A percentile compares a stretch with the other conserved stretches of the same genome.
Conservation (phyloP, 2,888 invertebrate species). For the Ectropis crepuscularia region DNA sequence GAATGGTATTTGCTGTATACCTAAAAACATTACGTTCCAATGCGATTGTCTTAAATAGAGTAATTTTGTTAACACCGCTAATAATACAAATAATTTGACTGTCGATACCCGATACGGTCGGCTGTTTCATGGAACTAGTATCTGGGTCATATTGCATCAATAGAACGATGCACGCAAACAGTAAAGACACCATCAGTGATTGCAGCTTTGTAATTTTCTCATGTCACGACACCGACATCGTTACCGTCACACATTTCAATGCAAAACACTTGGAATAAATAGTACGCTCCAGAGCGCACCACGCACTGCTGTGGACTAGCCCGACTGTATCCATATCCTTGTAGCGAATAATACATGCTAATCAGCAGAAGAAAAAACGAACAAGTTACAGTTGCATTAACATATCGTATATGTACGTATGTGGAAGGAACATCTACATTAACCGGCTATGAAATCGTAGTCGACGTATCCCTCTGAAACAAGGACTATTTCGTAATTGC, state of each 20-base stretch:
- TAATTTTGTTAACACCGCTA: background rate
- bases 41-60: background rate
- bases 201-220: constrained; percentile 69
- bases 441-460: constrained; percentile 17
- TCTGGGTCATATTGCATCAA: constrained; percentile 78
- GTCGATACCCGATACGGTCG: constrained; percentile 42
- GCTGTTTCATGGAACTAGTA: constrained; percentile 69
- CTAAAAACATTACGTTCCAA: too few relatives aligned
- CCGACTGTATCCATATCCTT: constrained; percentile 11
- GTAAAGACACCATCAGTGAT: constrained; percentile 69
- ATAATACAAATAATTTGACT: constrained; percentile 13
- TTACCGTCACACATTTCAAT: constrained; percentile 44
- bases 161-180: constrained; percentile 73
- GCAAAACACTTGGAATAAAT: constrained; percentile 39
- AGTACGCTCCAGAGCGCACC: constrained; percentile 8
- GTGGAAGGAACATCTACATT: constrained; percentile 34
- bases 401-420: constrained; percentile 13
- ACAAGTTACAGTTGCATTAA: constrained; percentile 6
- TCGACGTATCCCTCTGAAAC: constrained; percentile 16
- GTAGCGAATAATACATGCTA: constrained; percentile 3
- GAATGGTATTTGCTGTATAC: too few relatives aligned
- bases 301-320: background rate
- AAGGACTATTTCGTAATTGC: constrained; percentile 21
- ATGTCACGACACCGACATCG: constrained; percentile 61
- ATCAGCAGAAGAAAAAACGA: constrained; percentile 7